A percentile compares a stretch with the other conserved stretches of the same genome.
Evolutionary conservation across 1,140 invertebrate species (phyloP).

Genomic region (Musca domestica): DNA sequence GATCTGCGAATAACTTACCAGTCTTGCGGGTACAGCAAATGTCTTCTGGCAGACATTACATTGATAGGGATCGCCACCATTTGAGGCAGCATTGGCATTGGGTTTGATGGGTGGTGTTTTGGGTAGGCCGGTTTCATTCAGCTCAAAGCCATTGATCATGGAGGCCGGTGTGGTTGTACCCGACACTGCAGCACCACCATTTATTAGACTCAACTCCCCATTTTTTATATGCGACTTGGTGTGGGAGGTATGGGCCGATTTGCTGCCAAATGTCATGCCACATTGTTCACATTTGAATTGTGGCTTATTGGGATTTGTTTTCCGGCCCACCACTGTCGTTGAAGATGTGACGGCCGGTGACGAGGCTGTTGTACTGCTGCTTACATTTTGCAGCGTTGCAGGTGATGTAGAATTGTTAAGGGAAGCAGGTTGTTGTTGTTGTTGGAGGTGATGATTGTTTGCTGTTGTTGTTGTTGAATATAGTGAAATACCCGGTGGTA

Average conservation of each 20-base stretch:
- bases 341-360: neutral
- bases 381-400: neutral
- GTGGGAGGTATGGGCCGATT: constrained; percentile 62
- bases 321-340: constrained; percentile 26
- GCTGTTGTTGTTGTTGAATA: constrained; percentile 17
- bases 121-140: constrained; percentile 42
- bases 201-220: constrained; percentile 25
- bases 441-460: neutral
- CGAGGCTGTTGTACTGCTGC: neutral
- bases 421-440: constrained; percentile 8
- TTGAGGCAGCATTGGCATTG: constrained; percentile 45
- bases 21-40: constrained; percentile 84
- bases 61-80: constrained; percentile 70
- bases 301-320: constrained; percentile 39
- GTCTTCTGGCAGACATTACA: constrained; percentile 91
- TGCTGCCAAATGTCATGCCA: constrained; percentile 61
- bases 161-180: constrained; percentile 14
- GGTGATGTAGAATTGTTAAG: neutral
- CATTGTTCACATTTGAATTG: constrained; percentile 60
- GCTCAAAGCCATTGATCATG: constrained; percentile 29
- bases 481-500: constrained; percentile 14
- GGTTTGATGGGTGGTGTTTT: constrained; percentile 48
- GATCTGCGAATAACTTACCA: constrained; percentile 59
- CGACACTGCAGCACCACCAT: neutral
- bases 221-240: constrained; percentile 58